A percentile compares a stretch with the other conserved stretches of the same genome.
phyloP scores from a whole-genome alignment of 1,140 invertebrate genomes.

The Calliopsis andreniformis region DNA sequence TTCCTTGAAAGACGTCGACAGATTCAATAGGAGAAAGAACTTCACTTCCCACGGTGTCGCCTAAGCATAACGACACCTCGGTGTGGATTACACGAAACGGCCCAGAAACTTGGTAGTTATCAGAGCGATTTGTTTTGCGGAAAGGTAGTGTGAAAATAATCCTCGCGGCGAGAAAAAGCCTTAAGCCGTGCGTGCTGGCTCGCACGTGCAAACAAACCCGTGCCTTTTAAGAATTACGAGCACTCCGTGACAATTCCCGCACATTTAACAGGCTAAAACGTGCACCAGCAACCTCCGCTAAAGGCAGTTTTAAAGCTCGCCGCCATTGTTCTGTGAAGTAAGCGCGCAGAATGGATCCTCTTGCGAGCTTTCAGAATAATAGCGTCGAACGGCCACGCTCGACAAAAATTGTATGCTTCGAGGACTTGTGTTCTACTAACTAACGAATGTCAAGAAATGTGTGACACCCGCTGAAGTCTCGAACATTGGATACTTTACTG shows the following conservation, averaged over 20 bases:
- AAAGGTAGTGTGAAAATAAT: conserved; percentile 19
- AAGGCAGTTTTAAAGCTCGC: conserved; percentile 43
- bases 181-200: conserved; percentile 32
- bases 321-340: conserved; percentile 48
- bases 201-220: conserved; percentile 37
- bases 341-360: conserved; percentile 35
- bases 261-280: conserved; percentile 50
- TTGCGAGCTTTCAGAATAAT: conserved; percentile 39
- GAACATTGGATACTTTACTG: no score
- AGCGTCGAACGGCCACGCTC: conserved; percentile 33
- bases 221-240: conserved; percentile 44
- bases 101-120: conserved; percentile 20
- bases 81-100: conserved; percentile 16
- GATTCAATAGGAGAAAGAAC: no score
- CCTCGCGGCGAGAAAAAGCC: conserved; percentile 33
- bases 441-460: neutral
- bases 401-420: conserved; percentile 14
- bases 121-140: conserved; percentile 41
- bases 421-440: neutral
- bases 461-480: no score
- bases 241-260: conserved; percentile 47
- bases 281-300: conserved; percentile 10
- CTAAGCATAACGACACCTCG: neutral
- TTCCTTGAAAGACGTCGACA: no score
- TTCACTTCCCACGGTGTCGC: no score